A percentile compares a stretch with the other conserved stretches of the same genome.
Evolutionary conservation across 2,113 vertebrate species (phyloP).

Genomic region (Cottus gobio): DNA sequence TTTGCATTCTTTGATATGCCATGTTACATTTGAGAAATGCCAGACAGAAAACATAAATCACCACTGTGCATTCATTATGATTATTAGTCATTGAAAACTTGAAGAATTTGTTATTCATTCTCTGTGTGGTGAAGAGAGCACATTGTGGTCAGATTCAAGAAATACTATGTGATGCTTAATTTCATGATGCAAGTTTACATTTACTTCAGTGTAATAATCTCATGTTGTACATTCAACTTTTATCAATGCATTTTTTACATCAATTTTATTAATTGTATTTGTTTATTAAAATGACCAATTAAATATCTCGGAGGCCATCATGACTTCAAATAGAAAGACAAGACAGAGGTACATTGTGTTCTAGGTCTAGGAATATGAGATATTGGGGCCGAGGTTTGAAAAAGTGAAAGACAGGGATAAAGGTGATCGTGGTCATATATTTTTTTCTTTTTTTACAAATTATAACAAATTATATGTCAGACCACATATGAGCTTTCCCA

Average conservation of each 20-base stretch:
- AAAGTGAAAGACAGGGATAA: constrained; percentile 67
- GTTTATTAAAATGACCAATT: neutral
- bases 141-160: neutral
- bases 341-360: neutral
- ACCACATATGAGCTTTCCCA: constrained; percentile 78
- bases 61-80: neutral
- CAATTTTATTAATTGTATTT: too few species aligned
- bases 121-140: neutral
- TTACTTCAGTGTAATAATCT: neutral
- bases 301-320: neutral
- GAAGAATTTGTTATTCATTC: neutral
- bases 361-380: neutral
- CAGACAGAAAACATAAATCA: neutral
- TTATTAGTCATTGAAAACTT: neutral
- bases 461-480: constrained; percentile 84
- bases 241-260: too few species aligned
- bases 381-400: constrained; percentile 29
- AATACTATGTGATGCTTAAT: neutral
- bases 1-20: neutral
- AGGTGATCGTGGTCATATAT: constrained; percentile 59
- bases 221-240: neutral
- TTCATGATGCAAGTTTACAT: neutral
- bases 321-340: constrained; percentile 1
- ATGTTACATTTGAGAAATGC: neutral
- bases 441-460: constrained; percentile 66